These are phyloP conservation scores for Epinephelus fuscoguttatus DNA, from an alignment of 2,113 vertebrate genomes.

Conservation along the genomic window DNA sequence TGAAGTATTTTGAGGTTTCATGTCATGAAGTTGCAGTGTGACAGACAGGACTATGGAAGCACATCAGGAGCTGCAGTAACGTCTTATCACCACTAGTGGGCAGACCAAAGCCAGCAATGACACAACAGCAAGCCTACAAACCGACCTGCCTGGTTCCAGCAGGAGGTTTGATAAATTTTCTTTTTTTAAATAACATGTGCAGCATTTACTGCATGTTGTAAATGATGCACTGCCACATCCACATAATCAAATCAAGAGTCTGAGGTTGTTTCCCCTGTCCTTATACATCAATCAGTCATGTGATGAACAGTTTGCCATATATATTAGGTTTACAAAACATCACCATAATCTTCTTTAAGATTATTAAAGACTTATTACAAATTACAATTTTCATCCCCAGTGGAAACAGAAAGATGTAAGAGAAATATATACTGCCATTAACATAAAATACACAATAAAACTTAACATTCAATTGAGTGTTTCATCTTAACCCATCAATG, in stretches of 20 bases:
- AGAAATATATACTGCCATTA: too few relatives aligned
- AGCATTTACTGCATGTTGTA: too few relatives aligned
- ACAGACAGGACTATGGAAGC: neutral
- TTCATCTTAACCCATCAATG: too few relatives aligned
- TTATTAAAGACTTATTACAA: neutral
- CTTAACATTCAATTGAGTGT: too few relatives aligned
- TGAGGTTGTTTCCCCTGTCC: neutral
- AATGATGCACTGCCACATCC: too few relatives aligned
- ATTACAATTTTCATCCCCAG: neutral
- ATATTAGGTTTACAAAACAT: neutral
- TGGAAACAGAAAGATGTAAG: neutral
- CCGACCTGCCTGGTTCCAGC: neutral
- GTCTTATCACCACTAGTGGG: constrained; percentile 60
- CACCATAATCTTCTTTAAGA: neutral
- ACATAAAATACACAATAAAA: too few relatives aligned
- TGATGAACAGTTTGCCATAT: neutral
- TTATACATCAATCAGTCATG: neutral
- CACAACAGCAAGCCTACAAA: neutral
- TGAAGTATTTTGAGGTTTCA: neutral
- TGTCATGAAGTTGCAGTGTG: neutral
- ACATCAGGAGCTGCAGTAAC: constrained; percentile 31
- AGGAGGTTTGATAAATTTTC: neutral
- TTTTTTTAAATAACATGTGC: neutral
- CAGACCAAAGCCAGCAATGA: constrained; percentile 39
- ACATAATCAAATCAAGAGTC: neutral